Base-by-base conservation (phyloP, 1,140 invertebrate genomes). In the Riptortus pedestris region DNA sequence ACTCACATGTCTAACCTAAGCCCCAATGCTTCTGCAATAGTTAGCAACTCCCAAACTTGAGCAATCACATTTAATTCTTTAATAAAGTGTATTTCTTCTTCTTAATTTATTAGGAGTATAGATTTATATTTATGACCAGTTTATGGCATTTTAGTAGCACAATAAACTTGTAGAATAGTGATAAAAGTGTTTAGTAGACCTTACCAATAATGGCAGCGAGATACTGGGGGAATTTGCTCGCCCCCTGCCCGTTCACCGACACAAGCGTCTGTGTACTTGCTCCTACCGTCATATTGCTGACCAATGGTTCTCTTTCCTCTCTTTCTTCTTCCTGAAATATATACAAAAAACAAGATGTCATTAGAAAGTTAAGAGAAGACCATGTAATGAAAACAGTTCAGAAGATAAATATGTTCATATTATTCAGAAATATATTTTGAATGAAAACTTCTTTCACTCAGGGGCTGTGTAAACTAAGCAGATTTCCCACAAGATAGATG, bases 191-290 rank as follows among this genome's bases (percentile, higher is more conserved):
- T 28, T n/a, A n/a, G n/a, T n/a, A n/a, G n/a, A n/a, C n/a, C n/a
- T 65, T 68, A 71, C 70, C 70, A 22, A 66, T 64, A 14, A 69
- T 20, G 5, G 69, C 70, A 38, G 68, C 70, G 4, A 69, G 38
- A 63, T 70, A 70, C 57, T 71, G 70, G 11, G 69, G 68, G 16
- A 68, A 52, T 59, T 52, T 63, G n/a, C 29, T 61, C 22, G 65
- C 58, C 58, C 60, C 48, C 4, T 60, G 59, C 31, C 27, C 48
- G 18, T 29, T n/a, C 5, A 14, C 14, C 5, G 31, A 7, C 29
- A 59, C 57, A 14, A 59, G 16, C 18, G 57, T 59, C 26, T 31
- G 57, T 2, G 57, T 22, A 59, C 57, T 59, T 18, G 33, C 28
- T 2, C 57, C 57, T 16, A 59, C 24, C 24, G 18, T 55, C 51